phyloP scores from a whole-genome alignment of 1,140 invertebrate species.

The Cardiocondyla obscurior region DNA sequence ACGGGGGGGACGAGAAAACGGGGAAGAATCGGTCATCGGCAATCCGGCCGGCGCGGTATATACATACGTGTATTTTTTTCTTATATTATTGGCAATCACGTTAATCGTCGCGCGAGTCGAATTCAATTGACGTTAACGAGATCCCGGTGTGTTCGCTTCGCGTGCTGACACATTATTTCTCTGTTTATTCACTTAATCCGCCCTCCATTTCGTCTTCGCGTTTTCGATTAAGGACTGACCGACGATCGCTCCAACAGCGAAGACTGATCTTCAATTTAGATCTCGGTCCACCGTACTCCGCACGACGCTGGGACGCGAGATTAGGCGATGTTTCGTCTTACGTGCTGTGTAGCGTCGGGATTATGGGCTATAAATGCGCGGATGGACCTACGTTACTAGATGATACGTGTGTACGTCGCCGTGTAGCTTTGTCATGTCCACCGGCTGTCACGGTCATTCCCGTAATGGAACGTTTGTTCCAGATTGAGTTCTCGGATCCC shows the following conservation, averaged over 20 bases:
- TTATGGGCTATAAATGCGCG: constrained; percentile 48
- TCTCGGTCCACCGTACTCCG: constrained; percentile 37
- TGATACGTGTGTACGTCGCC: constrained; percentile 43
- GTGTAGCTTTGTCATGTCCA: constrained; percentile 51
- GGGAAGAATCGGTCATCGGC: too few species aligned
- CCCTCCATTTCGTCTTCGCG: neutral
- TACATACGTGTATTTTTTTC: too few species aligned
- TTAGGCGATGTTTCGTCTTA: constrained; percentile 49
- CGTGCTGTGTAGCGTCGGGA: constrained; percentile 30
- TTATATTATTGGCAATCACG: neutral
- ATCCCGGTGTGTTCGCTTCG: neutral
- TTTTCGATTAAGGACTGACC: constrained; percentile 27
- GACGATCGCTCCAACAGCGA: constrained; percentile 11
- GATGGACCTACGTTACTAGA: constrained; percentile 30
- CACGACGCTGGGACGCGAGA: constrained; percentile 28
- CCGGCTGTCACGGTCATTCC: constrained; percentile 52
- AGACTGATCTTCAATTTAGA: constrained; percentile 51
- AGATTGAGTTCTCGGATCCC: constrained; percentile 34
- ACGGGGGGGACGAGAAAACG: too few species aligned
- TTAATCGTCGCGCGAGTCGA: neutral
- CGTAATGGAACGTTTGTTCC: constrained; percentile 44
- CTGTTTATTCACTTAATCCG: constrained; percentile 22
- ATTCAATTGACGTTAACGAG: neutral
- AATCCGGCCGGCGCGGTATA: too few species aligned
- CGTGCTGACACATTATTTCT: constrained; percentile 19